Base-by-base conservation (phyloP, 2,113 vertebrate species). In the Cephalopterus ornatus region DNA sequence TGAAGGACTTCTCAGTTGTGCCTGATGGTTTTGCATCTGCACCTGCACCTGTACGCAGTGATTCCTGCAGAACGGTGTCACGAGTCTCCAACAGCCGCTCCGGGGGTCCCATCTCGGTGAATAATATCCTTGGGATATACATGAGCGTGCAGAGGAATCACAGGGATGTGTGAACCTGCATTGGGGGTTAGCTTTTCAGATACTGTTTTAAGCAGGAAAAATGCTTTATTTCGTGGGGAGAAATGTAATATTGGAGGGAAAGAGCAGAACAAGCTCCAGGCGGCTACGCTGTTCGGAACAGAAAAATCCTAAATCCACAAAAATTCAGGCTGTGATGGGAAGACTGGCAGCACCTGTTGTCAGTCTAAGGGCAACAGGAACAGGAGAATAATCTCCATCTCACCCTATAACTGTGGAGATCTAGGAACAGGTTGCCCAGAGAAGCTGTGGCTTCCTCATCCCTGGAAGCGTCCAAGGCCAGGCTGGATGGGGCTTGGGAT, bases 11-110 rank as follows among this genome's bases (percentile, higher is more conserved):
- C 21, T 77, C 50, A 9, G 8, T 85, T 66, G 68, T 87, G 83
- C 91, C 88, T 96, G 92, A n/a, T 67, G 93, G 61, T 47, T 85
- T 56, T 63, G 61, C 90, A 84, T 65, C 95, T 96, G 95, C 94
- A 97, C 55, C 90, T 92, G 92, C 90, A 92, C n/a, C 93, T 95
- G 85, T 8, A 92, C 35, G 49, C 28, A 7, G 17, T 5, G 50
- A 13, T 55, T 93, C 70, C 88, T 80, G 82, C 33, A 52, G 85
- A 76, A 35, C 0, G 1, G 33, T 41, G 63, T 32, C 73, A 32
- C 2, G 3, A 46, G 28, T 41, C 81, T 39, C 82, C 37, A 90
- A 4, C 68, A 78, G 68, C 79, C 1, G 4, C 74, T 66, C 42
- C 6, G 77, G 70, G 70, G 94, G 67, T 52, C 90, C 37, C 72